These are phyloP conservation scores for Globia sparganii DNA, from an alignment of 2,888 invertebrate genomes.

Conservation along the genomic window DNA sequence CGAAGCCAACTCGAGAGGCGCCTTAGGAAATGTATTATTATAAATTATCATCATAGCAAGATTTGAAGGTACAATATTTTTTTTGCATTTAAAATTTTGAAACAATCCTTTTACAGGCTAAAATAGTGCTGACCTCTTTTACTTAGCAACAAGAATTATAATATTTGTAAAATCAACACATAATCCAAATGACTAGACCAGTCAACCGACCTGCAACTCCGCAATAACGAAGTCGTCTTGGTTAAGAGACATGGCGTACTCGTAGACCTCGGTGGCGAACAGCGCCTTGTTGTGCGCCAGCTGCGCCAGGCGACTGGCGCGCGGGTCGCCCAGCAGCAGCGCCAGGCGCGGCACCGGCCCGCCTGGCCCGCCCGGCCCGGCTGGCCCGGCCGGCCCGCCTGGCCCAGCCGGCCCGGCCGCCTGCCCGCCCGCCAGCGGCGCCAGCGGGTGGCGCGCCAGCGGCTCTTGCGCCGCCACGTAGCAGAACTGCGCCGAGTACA, in stretches of 20 bases:
- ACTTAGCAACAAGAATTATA: neutral
- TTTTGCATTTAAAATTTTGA: no score
- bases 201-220: constrained; percentile 92
- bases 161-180: neutral
- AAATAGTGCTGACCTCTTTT: no score
- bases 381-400: no score
- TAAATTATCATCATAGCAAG: neutral
- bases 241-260: constrained; percentile 96
- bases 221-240: constrained; percentile 93
- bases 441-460: constrained; percentile 86
- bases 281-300: constrained; percentile 96
- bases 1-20: no score
- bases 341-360: constrained; percentile 91
- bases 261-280: constrained; percentile 98
- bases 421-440: constrained; percentile 72
- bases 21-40: no score
- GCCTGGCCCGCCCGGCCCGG: constrained; percentile 69
- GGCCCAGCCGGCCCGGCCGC: constrained; percentile 77
- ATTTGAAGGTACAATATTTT: neutral
- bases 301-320: constrained; percentile 91
- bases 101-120: no score
- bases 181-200: no score
- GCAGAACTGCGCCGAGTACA: constrained; percentile 36
- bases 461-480: constrained; percentile 94
- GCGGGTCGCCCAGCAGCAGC: constrained; percentile 94